Conservation (phyloP, 92 coral and sea anemone species). For the Anthopleura xanthogrammica region DNA sequence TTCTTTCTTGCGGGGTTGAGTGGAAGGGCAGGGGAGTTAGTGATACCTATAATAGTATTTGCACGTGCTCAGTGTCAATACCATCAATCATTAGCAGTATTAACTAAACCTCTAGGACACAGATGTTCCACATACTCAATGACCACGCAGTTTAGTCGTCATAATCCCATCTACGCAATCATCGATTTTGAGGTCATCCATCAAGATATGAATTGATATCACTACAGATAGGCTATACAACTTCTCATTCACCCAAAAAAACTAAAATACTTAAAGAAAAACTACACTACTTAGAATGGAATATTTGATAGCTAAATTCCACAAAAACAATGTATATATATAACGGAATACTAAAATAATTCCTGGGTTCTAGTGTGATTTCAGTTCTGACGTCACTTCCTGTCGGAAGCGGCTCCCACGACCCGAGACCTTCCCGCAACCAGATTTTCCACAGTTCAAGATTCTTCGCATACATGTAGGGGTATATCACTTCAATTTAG, state of each 20-base stretch:
- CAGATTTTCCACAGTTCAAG: slow-evolving; percentile 49
- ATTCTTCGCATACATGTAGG: slow-evolving; percentile 53
- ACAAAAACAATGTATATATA: too few species aligned
- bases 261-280: neutral
- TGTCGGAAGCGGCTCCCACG: slow-evolving; percentile 75
- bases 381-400: slow-evolving; percentile 69
- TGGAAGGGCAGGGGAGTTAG: too few species aligned
- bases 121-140: neutral
- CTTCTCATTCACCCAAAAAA: neutral
- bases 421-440: slow-evolving; percentile 41
- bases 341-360: neutral
- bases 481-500: slow-evolving; percentile 34
- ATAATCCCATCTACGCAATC: neutral
- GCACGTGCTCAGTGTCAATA: neutral
- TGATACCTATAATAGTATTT: too few species aligned
- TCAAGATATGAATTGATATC: neutral
- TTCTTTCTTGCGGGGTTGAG: too few species aligned
- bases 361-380: slow-evolving; percentile 14
- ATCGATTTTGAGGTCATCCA: neutral
- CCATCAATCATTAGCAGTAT: neutral
- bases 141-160: neutral
- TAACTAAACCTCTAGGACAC: neutral
- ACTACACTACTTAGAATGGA: neutral
- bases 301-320: too few species aligned
- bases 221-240: neutral